Conservation (phyloP, 2,113 vertebrate genomes). For the Bufo bufo region DNA sequence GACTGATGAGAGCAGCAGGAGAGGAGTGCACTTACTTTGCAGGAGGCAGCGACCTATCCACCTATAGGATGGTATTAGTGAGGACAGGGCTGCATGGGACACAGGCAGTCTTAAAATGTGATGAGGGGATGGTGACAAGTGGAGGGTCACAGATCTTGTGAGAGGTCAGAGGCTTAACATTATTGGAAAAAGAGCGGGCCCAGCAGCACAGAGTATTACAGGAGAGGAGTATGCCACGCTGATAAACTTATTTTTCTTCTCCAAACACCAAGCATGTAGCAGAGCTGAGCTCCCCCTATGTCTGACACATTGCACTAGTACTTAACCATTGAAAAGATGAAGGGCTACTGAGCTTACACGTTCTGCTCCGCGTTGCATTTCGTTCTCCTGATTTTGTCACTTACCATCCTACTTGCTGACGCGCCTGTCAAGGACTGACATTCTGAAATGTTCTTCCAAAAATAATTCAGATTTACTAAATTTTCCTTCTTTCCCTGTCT, state of each 20-base stretch:
- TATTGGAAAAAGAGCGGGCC: no score
- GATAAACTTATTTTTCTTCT: neutral
- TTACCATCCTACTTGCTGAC: neutral
- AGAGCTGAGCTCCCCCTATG: neutral
- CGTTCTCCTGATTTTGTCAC: neutral
- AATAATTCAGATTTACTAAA: constrained; percentile 22
- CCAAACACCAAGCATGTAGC: neutral
- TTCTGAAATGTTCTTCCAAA: constrained; percentile 19
- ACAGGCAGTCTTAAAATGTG: no score
- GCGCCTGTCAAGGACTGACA: constrained; percentile 1
- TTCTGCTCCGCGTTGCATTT: neutral
- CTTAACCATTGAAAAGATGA: neutral
- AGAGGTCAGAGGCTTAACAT: no score
- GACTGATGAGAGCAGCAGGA: neutral
- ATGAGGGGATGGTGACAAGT: no score
- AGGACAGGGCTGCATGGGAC: neutral
- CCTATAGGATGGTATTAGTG: neutral
- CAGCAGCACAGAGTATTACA: neutral
- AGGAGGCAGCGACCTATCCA: neutral
- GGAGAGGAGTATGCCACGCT: neutral
- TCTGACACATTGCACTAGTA: neutral
- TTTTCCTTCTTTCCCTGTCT: neutral
- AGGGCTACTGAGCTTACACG: neutral
- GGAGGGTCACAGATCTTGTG: no score
- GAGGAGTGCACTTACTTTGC: neutral